Base-by-base conservation (phyloP, 2,888 invertebrate genomes). In the Drosophila fulvimacula region DNA sequence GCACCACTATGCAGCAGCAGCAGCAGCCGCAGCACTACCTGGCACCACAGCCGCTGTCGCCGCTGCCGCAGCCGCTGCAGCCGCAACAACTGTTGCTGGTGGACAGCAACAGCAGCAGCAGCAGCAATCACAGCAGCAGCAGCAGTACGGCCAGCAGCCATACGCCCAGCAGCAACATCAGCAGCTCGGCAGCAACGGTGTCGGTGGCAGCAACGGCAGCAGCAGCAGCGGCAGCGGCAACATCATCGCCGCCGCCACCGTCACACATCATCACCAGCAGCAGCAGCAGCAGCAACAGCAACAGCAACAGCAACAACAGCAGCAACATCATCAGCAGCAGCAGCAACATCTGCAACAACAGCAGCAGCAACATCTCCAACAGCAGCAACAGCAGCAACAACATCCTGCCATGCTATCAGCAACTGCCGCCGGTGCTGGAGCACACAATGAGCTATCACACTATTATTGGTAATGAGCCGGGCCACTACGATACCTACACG, bases 381-480 rank as follows among this genome's bases (percentile, higher is more conserved):
- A 68, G 41, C 77, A 79, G 15, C 73, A 69, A 30, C 72, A 74
- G 44, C 74, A 67, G 19, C 68, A 88, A 68, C 90, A 92, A 71
- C 91, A 91, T 79, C 91, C 91, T 90, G 85, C 92, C 84, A 90
- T 93, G 91, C 85, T 93, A 86, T 91, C 93, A 91, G 87, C 92
- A 90, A 86, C 92, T 94, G 94, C 94, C 94, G 93, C 92, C 82
- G 56, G 51, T 57, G 91, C 90, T 85, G 92, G 91, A 94, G 93
- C 93, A 93, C 94, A 94, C 94, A 94, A 94, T 89, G 92, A 93
- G 79, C 93, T 95, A 93, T 94, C 96, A 94, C 95, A 96, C 94
- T 96, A 96, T 95, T 96, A 96, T 95, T 96, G 96, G 96, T 96
- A 95, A 95, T 93, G 75, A 79, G n/a, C 39, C 24, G 30, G 48